A percentile compares a stretch with the other conserved stretches of the same genome.
These are phyloP conservation scores for Malurus splendens DNA, from an alignment of 2,797 vertebrate species.

Conservation along the genomic window DNA sequence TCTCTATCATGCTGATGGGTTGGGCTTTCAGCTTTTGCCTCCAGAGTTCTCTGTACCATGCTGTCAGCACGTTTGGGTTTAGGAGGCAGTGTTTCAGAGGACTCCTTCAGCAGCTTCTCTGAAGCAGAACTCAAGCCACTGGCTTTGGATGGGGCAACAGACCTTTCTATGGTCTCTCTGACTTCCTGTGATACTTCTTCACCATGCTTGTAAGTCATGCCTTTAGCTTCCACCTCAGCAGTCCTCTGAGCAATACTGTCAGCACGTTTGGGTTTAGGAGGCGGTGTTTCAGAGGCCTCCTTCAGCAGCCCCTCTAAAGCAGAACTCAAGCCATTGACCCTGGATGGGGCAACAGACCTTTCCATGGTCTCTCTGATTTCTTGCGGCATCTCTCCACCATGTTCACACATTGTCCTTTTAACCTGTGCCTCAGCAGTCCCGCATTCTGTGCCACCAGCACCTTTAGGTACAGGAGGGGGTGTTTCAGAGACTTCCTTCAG, in stretches of 20 bases:
- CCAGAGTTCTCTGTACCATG: accelerated
- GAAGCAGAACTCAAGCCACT: not conserved
- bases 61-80: not conserved
- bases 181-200: not conserved
- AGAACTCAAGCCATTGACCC: not conserved
- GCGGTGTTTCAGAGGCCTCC: not conserved
- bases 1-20: not conserved
- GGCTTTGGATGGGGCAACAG: not conserved
- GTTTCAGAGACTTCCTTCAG: not conserved
- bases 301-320: not conserved
- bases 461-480: not conserved
- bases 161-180: constrained; percentile 11
- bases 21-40: accelerated
- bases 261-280: not conserved
- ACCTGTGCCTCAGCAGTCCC: not conserved
- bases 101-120: not conserved
- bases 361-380: constrained; percentile 24
- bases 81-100: not conserved
- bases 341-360: not conserved
- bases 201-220: accelerated
- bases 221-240: not conserved
- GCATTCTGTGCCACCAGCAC: accelerated
- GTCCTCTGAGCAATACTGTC: accelerated
- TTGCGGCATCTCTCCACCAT: not conserved
- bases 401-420: not conserved